Evolutionary conservation across 2,888 invertebrate species (phyloP).

Genomic region (Gnatocerus cornutus): DNA sequence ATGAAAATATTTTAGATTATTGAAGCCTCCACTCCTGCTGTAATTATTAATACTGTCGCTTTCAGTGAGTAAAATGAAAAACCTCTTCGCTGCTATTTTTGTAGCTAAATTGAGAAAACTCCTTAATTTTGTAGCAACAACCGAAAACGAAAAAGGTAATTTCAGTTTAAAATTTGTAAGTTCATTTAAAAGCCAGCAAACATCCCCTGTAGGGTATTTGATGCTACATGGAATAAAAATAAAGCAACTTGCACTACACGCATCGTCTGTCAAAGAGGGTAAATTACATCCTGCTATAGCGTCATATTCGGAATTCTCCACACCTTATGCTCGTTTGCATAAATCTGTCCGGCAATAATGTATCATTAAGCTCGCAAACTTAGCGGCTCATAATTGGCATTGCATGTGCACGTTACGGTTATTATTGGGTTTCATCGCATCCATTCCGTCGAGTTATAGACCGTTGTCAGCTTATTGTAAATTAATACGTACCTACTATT

Average conservation of each 20-base stretch:
- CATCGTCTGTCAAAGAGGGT: conserved; percentile 16
- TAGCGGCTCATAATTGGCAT: conserved; percentile 55
- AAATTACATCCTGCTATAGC: conserved; percentile 19
- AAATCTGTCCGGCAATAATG: conserved; percentile 55
- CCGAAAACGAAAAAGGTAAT: no score
- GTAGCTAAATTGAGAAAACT: no score
- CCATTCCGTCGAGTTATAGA: conserved; percentile 56
- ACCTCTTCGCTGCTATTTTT: no score
- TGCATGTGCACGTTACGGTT: conserved; percentile 51
- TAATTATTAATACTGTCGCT: no score
- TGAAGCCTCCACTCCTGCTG: no score
- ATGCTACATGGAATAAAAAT: background rate
- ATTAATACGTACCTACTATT: conserved; percentile 61
- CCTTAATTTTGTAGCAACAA: no score
- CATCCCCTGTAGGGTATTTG: background rate
- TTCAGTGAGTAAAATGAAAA: no score
- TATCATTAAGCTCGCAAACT: conserved; percentile 55
- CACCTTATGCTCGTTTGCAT: conserved; percentile 50
- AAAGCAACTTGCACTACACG: conserved; percentile 6
- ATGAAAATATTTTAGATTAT: no score
- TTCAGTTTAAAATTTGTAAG: no score
- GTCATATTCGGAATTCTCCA: conserved; percentile 43
- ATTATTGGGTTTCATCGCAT: conserved; percentile 57
- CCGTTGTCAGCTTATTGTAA: conserved; percentile 61
- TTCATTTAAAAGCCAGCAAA: no score